Evolutionary conservation across 2,888 invertebrate genomes (phyloP), one percentile per base, ranked within the genome.

Genomic region (Incurvaria masculella): DNA sequence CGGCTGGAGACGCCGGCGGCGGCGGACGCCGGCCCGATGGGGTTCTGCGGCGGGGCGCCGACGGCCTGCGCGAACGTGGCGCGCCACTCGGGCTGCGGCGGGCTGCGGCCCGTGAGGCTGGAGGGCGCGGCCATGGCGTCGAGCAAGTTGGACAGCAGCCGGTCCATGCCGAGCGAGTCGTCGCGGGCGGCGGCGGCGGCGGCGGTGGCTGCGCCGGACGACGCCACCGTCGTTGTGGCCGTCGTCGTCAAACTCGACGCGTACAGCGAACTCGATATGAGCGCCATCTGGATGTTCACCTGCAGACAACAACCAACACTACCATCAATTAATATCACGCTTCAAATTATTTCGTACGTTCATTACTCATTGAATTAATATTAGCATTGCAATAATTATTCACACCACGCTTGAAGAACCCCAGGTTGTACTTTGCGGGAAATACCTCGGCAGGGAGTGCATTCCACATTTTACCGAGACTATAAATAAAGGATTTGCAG

Each of bases 101-200:
- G 48, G 55, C 55, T 51, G 49, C 52, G 48, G 55, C 55, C 51
- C 49, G 53, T 59, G 63, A 69, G 63, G 59, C 61, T 66, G 53
- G 72, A 62, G 49, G 72, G 72, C 57, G 71, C 73, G 59, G 73
- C 74, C 74, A 74, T 75, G 63, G 75, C 79, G 61, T 80, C 81
- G 53, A 81, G 68, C 50, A 81, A 71, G 58, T 78, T 80, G 64
- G 76, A 74, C 59, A 81, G 68, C 62, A 79, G 70, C 61, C 74
- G 75, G 52, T 59, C 57, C 55, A 58, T 58, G 53, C 21, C 54
- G 49, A 56, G 53, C 47, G 49, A 49, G 49, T 52, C 50, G 44
- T 52, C 50, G 49, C 54, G 5, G 18, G 46, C 18, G 52, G 50
- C 21, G 51, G 50, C 47, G 51, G 52, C 40, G 51, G 42, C 38